Evolutionary conservation across 2,797 vertebrate species (phyloP), one percentile per base, ranked within the genome.

Genomic region (Periparus ater): DNA sequence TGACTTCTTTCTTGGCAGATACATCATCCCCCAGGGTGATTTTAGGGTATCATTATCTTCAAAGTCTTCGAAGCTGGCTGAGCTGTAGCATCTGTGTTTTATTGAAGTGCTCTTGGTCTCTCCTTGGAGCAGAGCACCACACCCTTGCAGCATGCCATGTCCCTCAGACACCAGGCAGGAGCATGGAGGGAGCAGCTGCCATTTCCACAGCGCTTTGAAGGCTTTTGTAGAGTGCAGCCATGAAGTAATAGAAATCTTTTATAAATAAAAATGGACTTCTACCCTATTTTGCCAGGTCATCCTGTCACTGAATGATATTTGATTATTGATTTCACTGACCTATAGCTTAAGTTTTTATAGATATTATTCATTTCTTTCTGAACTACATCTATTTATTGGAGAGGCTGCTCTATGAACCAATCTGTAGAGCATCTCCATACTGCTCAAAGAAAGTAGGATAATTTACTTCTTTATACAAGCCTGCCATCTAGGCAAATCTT

Each of bases 401-500:
- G 68, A 79, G 23, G 25, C 53, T 66, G 18, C 40, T 73, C 23
- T 72, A 8, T 72, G 27, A 85, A 58, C 50, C 0, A 0, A 50
- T 89, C 66, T 53, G 20, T 45, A 72, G 30, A 81, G 44, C 60
- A 66, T 72, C 51, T 81, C 60, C 79, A 12, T 42, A 21, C 34
- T 63, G 36, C 53, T 79, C 2, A 8, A 48, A 88, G 70, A 60
- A 93, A 82, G 55, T 2, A 63, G 44, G 30, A 90, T 93, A 85
- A 95, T 95, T 95, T 93, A 91, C 88, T 96, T 94, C 74, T 96
- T 93, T 96, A 90, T 94, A 89, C 94, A 96, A 97, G 88, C 80
- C 95, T 96, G 95, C 96, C 96, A 97, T 96, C 96, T 96, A 96
- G 95, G 94, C 94, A 96, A 90, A 86, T 89, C 88, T 93, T 87